phyloP scores from a whole-genome alignment of 2,797 vertebrate genomes.

The Tangara arthus region DNA sequence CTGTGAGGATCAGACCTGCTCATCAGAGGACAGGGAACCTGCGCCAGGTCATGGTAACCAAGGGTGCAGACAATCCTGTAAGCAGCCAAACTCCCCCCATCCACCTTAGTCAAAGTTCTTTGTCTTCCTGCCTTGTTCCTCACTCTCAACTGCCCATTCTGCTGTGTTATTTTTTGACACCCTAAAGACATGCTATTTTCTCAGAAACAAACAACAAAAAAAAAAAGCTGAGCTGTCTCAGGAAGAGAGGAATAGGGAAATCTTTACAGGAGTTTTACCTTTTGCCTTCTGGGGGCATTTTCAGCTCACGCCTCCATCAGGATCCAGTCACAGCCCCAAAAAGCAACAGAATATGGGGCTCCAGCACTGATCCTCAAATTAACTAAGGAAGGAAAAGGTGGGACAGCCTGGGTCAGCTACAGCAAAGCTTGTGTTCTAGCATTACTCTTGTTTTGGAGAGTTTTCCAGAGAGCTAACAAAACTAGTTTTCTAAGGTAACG shows the following conservation, averaged over 20 bases:
- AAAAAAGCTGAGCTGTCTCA: not conserved
- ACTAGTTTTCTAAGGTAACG: not conserved
- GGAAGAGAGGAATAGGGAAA: not conserved
- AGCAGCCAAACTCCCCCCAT: not conserved
- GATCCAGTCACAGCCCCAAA: not conserved
- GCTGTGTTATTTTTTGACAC: not conserved
- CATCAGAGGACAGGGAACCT: not conserved
- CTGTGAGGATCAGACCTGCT: not conserved
- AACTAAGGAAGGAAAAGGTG: not conserved
- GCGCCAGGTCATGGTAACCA: not conserved
- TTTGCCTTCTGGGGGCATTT: not conserved
- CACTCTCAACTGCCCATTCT: not conserved
- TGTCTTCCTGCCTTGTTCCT: rapidly evolving
- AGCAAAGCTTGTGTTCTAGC: not conserved
- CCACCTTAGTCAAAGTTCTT: not conserved
- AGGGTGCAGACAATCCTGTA: not conserved
- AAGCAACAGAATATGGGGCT: not conserved
- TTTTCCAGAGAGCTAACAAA: not conserved
- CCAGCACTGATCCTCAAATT: not conserved
- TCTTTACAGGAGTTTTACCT: not conserved
- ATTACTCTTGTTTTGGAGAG: not conserved
- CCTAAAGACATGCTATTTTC: not conserved
- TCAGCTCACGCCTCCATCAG: not conserved
- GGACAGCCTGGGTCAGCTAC: not conserved
- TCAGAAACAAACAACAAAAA: not conserved